These are phyloP conservation scores for Thymallus thymallus DNA, from an alignment of 2,113 vertebrate species.

Conservation along the genomic window DNA sequence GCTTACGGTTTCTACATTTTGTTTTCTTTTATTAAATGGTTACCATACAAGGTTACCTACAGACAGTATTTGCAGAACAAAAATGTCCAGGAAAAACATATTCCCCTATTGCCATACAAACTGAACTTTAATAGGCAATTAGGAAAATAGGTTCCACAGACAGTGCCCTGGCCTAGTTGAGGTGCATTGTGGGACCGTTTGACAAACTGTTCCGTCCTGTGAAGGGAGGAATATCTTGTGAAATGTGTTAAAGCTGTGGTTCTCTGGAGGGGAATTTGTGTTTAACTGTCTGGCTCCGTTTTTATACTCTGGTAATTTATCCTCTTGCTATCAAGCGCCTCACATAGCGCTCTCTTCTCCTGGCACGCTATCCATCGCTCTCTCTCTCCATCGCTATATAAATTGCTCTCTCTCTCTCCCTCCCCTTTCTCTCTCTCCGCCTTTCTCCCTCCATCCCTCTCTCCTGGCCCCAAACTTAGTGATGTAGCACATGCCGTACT, in stretches of 20 bases:
- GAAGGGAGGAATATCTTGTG: constrained; percentile 48
- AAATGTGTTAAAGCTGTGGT: constrained; percentile 44
- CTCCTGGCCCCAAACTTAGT: not conserved
- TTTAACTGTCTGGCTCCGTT: constrained; percentile 52
- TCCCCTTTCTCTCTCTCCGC: not conserved
- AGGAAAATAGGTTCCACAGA: constrained; percentile 52
- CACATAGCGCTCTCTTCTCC: not conserved
- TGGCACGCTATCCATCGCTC: constrained; percentile 11
- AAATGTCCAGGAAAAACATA: not conserved
- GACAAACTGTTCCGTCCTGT: constrained; percentile 48
- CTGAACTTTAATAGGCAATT: constrained; percentile 41
- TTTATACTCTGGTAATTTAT: constrained; percentile 62
- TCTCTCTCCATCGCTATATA: too few species aligned
- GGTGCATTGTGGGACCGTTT: constrained; percentile 47
- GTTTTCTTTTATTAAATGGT: not conserved
- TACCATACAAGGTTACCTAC: not conserved
- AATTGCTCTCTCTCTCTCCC: not conserved
- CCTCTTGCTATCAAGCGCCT: constrained; percentile 22
- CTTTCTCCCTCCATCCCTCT: not conserved
- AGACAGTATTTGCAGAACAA: not conserved
- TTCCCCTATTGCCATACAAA: not conserved
- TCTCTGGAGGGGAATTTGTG: constrained; percentile 42
- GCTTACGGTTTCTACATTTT: too few species aligned
- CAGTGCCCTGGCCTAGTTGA: constrained; percentile 48
- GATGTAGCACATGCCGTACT: too few species aligned